These are phyloP conservation scores for Jordanella pulchra DNA, from an alignment of 2,797 vertebrate species.

Conservation along the genomic window DNA sequence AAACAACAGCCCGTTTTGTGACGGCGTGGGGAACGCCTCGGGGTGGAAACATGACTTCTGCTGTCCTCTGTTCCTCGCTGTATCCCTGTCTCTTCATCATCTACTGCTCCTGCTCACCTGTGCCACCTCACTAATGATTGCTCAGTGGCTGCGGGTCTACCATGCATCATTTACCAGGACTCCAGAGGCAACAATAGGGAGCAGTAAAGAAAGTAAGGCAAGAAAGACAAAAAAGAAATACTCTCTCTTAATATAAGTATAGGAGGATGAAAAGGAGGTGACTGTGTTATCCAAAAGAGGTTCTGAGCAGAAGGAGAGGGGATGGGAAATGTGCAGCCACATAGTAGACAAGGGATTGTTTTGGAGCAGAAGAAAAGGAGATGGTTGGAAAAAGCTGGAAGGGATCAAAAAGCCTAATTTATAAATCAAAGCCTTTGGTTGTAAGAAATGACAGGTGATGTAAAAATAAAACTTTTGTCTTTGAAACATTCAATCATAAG, in stretches of 20 bases:
- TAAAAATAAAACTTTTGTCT: constrained; percentile 53
- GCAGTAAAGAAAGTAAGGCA: constrained; percentile 44
- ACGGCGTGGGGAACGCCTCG: constrained; percentile 64
- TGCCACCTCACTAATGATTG: constrained; percentile 82
- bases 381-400: constrained; percentile 69
- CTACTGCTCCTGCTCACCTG: constrained; percentile 77
- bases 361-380: constrained; percentile 48
- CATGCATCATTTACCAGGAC: constrained; percentile 80
- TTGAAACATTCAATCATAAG: constrained; percentile 15
- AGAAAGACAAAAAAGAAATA: constrained; percentile 42
- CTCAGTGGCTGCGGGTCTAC: constrained; percentile 73
- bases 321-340: constrained; percentile 43
- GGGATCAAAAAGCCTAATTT: constrained; percentile 72
- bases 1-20: constrained; percentile 74
- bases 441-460: constrained; percentile 59
- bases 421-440: constrained; percentile 80
- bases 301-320: constrained; percentile 49
- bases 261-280: constrained; percentile 34
- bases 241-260: constrained; percentile 49
- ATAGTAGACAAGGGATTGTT: constrained; percentile 46
- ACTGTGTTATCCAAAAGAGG: constrained; percentile 30
- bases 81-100: constrained; percentile 77
- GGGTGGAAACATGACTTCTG: constrained; percentile 74
- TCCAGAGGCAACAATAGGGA: constrained; percentile 61
- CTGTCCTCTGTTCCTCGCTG: constrained; percentile 75